These are phyloP conservation scores for Ennomos erosarius DNA, from an alignment of 2,888 invertebrate genomes.

Conservation along the genomic window DNA sequence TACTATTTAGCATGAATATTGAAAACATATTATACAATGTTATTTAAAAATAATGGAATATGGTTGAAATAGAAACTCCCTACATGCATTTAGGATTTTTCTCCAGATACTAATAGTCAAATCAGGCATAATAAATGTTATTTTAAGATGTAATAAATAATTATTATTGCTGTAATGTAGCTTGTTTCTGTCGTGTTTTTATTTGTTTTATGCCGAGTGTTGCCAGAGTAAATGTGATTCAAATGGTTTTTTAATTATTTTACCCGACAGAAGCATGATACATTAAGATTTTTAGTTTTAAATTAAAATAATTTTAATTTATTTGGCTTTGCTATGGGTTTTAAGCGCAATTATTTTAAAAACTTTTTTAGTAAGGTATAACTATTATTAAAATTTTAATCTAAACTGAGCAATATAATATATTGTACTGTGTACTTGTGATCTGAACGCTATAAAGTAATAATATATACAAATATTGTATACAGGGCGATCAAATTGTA, in stretches of 20 bases:
- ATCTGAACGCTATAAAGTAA: conserved; percentile 55
- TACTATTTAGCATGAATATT: conserved; percentile 67
- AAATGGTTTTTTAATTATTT: conserved; percentile 37
- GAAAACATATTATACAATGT: conserved; percentile 36
- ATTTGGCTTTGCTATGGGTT: conserved; percentile 57
- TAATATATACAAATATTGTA: conserved; percentile 53
- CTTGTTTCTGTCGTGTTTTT: conserved; percentile 59
- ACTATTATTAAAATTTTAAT: conserved; percentile 42
- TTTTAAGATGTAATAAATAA: conserved; percentile 49
- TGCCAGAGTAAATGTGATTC: conserved; percentile 54
- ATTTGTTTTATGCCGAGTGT: conserved; percentile 55
- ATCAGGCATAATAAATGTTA: conserved; percentile 58
- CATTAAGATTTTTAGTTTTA: conserved; percentile 57
- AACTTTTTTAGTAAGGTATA: conserved; percentile 39
- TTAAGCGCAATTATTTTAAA: conserved; percentile 48
- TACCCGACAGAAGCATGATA: conserved; percentile 54
- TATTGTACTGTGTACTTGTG: conserved; percentile 53
- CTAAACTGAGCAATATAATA: conserved; percentile 65
- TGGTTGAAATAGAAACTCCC: conserved; percentile 62
- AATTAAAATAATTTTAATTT: conserved; percentile 50
- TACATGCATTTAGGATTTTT: conserved; percentile 72
- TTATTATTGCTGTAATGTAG: conserved; percentile 46
- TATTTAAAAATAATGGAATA: conserved; percentile 59
- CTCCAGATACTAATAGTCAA: conserved; percentile 52
- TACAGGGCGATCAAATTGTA: conserved; percentile 68